phyloP scores from a whole-genome alignment of 2,797 vertebrate genomes.

The Pipistrellus nathusii region DNA sequence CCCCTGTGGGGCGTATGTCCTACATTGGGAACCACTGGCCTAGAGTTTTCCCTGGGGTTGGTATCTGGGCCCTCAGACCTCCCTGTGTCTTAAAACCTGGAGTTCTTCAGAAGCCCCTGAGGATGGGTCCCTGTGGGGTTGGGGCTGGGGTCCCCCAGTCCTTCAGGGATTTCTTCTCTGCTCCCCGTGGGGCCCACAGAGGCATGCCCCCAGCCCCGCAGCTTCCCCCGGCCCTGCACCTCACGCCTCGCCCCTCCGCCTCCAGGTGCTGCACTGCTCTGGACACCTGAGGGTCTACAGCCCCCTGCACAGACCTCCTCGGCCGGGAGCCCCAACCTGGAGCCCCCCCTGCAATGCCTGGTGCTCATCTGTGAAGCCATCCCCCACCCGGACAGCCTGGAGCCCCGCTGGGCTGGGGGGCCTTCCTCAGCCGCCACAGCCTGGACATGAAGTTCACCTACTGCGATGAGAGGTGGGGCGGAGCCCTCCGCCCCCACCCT shows the following conservation, averaged over 20 bases:
- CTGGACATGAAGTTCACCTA: slow-evolving; percentile 95
- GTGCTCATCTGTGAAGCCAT: slow-evolving; percentile 94
- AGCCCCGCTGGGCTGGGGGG: slow-evolving; percentile 92
- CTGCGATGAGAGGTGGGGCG: slow-evolving; percentile 93
- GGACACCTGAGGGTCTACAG: slow-evolving; percentile 89
- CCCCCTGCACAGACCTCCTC: slow-evolving; percentile 55
- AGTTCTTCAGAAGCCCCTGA: not conserved
- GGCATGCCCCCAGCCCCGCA: too few species aligned
- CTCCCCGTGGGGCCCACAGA: not conserved
- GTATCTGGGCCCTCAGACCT: not conserved
- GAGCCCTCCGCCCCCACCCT: not conserved
- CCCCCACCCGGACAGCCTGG: slow-evolving; percentile 92
- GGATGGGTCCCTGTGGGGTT: not conserved
- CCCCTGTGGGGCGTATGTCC: too few species aligned
- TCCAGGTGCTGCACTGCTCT: slow-evolving; percentile 93
- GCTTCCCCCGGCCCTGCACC: not conserved
- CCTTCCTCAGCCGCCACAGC: slow-evolving; percentile 93
- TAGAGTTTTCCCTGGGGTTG: not conserved
- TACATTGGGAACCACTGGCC: too few species aligned
- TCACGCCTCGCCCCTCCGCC: not conserved
- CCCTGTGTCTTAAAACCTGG: not conserved
- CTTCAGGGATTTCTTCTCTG: not conserved
- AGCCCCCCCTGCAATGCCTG: slow-evolving; percentile 87
- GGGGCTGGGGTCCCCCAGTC: not conserved
- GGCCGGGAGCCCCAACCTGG: slow-evolving; percentile 6